phyloP scores from a whole-genome alignment of 92 coral and sea anemone species.

The Epizoanthus stellaris region DNA sequence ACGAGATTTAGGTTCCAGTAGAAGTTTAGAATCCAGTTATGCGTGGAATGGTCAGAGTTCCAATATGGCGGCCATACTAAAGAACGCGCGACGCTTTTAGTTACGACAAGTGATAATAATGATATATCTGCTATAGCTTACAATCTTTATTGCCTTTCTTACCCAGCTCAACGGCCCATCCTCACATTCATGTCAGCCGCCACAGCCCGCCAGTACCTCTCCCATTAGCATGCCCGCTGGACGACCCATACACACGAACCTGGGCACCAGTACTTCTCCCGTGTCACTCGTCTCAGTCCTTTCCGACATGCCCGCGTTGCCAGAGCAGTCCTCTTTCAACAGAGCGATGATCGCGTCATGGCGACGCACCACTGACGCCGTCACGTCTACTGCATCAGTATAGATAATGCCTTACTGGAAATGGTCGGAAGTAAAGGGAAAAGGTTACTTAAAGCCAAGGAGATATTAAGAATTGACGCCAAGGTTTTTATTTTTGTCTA shows the following conservation, averaged over 20 bases:
- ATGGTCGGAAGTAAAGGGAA: neutral
- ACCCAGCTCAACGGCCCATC: neutral
- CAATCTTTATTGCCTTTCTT: neutral
- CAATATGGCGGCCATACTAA: too few species aligned
- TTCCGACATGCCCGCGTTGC: slow-evolving; percentile 40
- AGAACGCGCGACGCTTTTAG: too few species aligned
- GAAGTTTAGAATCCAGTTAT: too few species aligned
- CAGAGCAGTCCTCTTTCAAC: slow-evolving; percentile 73
- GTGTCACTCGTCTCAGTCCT: slow-evolving; percentile 43
- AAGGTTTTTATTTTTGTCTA: too few species aligned
- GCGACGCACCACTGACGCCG: slow-evolving; percentile 67
- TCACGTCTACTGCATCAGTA: slow-evolving; percentile 31
- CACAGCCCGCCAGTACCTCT: neutral
- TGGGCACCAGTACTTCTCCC: slow-evolving; percentile 63
- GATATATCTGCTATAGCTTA: neutral
- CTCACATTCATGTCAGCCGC: neutral
- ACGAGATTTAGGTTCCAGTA: too few species aligned
- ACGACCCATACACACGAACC: slow-evolving; percentile 63
- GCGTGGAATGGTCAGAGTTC: too few species aligned
- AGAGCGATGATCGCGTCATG: slow-evolving; percentile 73
- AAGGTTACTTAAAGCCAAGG: too few species aligned
- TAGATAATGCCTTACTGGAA: neutral
- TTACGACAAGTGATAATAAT: too few species aligned
- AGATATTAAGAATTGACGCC: too few species aligned
- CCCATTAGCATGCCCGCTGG: neutral